A percentile compares a stretch with the other conserved stretches of the same genome.
These are phyloP conservation scores for Drosophila macrospina DNA, from an alignment of 2,888 invertebrate genomes.

Conservation along the genomic window DNA sequence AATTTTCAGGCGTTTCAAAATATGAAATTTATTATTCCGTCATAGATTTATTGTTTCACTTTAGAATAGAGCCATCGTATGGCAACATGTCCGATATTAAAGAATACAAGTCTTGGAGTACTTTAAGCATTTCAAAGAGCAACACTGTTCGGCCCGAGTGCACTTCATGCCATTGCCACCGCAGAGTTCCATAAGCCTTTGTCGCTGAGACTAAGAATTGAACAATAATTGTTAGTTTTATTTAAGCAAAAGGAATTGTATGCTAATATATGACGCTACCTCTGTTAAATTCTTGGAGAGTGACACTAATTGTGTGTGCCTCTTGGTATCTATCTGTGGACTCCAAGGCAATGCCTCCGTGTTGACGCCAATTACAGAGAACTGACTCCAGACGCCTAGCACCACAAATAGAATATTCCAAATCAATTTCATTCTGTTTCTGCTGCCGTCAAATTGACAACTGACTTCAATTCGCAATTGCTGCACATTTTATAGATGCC, in stretches of 20 bases:
- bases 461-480: neutral
- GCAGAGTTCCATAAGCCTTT: neutral
- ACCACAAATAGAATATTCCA: neutral
- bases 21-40: conserved; percentile 2
- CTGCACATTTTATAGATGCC: neutral
- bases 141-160: conserved; percentile 16
- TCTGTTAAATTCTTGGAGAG: neutral
- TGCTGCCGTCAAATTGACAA: neutral
- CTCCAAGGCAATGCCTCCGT: neutral
- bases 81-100: neutral
- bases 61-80: neutral
- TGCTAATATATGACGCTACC: neutral
- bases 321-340: neutral
- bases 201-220: neutral
- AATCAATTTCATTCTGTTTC: conserved; percentile 4
- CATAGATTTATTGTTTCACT: conserved; percentile 8
- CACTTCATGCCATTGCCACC: conserved; percentile 4
- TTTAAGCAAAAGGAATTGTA: too few species aligned
- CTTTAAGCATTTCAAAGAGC: conserved; percentile 11
- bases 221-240: too few species aligned
- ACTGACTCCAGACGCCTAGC: neutral
- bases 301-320: conserved; percentile 6
- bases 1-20: conserved; percentile 9
- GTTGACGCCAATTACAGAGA: neutral
- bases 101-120: conserved; percentile 5